These are phyloP conservation scores for Mastomys coucha DNA, from an alignment of 2,113 vertebrate species.

Conservation along the genomic window DNA sequence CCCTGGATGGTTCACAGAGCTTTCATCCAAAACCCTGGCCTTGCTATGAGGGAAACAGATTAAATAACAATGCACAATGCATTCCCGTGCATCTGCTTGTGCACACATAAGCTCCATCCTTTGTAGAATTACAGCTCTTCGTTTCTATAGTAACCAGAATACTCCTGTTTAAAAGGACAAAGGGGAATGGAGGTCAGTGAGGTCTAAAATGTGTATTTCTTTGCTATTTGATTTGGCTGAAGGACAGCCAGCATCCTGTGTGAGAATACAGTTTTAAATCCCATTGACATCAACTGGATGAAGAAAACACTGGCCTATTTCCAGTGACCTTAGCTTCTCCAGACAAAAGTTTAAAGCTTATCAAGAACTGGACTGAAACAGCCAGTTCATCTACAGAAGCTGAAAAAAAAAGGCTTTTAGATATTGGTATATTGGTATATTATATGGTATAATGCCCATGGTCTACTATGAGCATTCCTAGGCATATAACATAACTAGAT, in stretches of 20 bases:
- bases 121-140: not conserved
- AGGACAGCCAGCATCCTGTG: not conserved
- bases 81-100: not conserved
- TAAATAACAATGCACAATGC: not conserved
- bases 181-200: slow-evolving; percentile 9
- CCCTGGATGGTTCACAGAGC: not conserved
- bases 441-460: not conserved
- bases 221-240: not conserved
- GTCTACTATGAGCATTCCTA: slow-evolving; percentile 14
- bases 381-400: slow-evolving; percentile 15
- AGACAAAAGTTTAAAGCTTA: slow-evolving; percentile 8
- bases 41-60: not conserved
- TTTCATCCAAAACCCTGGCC: not conserved
- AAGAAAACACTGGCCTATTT: not conserved
- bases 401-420: not conserved
- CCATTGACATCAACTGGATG: not conserved
- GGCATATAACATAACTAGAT: not conserved
- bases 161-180: not conserved
- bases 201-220: slow-evolving; percentile 22
- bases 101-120: not conserved
- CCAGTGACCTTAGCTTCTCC: slow-evolving; percentile 3
- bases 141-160: not conserved
- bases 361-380: not conserved
- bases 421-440: not conserved
- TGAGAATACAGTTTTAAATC: slow-evolving; percentile 27